These are phyloP conservation scores for Harlomillsia oculata DNA, from an alignment of 1,140 invertebrate genomes.

Conservation along the genomic window DNA sequence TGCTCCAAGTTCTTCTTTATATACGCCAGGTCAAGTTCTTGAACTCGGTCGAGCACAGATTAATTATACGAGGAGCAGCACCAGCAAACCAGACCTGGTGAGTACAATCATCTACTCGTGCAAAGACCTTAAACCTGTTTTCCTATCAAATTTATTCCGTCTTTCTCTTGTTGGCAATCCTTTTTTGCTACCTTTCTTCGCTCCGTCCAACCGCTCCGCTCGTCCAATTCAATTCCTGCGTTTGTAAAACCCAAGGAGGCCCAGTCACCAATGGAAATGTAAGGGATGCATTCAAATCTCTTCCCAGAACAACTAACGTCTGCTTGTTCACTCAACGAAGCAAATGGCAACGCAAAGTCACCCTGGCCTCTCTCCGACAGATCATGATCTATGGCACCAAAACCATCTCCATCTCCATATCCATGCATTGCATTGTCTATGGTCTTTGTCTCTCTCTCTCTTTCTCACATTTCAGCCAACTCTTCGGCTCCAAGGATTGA, in stretches of 20 bases:
- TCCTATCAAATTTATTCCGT: slow-evolving; percentile 30
- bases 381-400: slow-evolving; percentile 14
- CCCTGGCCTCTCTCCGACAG: too few relatives aligned
- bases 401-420: too few relatives aligned
- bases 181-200: slow-evolving; percentile 10
- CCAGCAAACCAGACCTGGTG: slow-evolving; percentile 33
- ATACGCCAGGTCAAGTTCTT: slow-evolving; percentile 35
- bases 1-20: slow-evolving; percentile 33
- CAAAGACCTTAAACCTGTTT: slow-evolving; percentile 34
- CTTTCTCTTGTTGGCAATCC: slow-evolving; percentile 12
- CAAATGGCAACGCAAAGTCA: too few relatives aligned
- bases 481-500: too few relatives aligned
- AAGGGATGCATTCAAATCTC: too few relatives aligned
- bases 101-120: slow-evolving; percentile 31
- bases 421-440: too few relatives aligned
- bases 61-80: slow-evolving; percentile 29
- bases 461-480: too few relatives aligned
- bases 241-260: too few relatives aligned
- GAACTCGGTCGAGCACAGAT: slow-evolving; percentile 34
- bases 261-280: neutral
- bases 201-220: slow-evolving; percentile 5
- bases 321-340: too few relatives aligned
- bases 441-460: too few relatives aligned
- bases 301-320: too few relatives aligned
- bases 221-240: neutral